Base-by-base conservation (phyloP, 37 sponge, comb jelly and placozoan species). In the Ianthella basta region DNA sequence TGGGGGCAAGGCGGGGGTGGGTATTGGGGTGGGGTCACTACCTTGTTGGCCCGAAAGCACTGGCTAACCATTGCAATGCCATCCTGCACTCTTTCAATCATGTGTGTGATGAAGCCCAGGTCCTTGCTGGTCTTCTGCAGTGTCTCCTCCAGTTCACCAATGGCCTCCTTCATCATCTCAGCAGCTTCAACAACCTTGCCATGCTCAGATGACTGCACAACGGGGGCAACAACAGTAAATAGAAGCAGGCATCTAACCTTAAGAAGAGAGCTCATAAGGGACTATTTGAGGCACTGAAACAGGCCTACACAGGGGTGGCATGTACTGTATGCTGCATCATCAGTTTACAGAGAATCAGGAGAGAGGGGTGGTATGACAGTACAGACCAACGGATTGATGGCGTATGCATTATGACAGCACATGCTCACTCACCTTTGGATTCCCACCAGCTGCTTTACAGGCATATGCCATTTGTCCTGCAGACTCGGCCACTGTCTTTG, bases 401-500 rank as follows among this genome's bases (percentile, higher is more conserved):
- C n/a, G n/a, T n/a, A n/a, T n/a, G n/a, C n/a, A n/a, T n/a, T n/a
- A n/a, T n/a, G n/a, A n/a, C n/a, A n/a, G n/a, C n/a, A n/a, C n/a
- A n/a, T n/a, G n/a, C n/a, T 24, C 3, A 24, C 54, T 64, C 56
- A 80, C 89, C 85, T 72, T 36, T 55, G 87, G 83, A 57, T 90
- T 82, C 18, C 91, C 91, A 39, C 87, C 85, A 50, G 80, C 20
- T 55, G 85, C 65, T 54, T 87, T 86, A n/a, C 83, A 81, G 23
- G 75, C 83, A 61, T 33, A 82, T 36, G 82, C 55, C 74, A 90
- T 24, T 24, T 82, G 77, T 14, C 83, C 20, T 1, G 60, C 87
- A 8, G 80, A 61, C 54, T 86, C 91, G 0, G 85, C 87, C 38
- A 90, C 69, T 30, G 87, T 90, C 78, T 82, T 90, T 6, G 83